Evolutionary conservation across 2,797 vertebrate genomes (phyloP), one percentile per base, ranked within the genome.

Genomic region (Microchirus variegatus): DNA sequence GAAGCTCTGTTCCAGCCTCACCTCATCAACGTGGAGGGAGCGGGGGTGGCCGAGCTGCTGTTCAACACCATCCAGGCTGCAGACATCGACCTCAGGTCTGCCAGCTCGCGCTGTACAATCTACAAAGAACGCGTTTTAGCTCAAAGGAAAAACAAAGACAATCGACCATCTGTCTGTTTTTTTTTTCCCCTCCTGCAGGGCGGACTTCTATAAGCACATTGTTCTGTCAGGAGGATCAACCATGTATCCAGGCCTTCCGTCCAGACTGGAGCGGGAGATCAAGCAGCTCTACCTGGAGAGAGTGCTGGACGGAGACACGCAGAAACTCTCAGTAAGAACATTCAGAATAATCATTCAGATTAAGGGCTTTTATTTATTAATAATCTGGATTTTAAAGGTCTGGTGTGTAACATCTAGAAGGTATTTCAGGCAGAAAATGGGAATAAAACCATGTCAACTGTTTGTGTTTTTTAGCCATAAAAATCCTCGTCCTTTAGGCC

Each of bases 21-120:
- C 43, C 93, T 94, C 60, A 90, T 94, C 73, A 94, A 95, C 3
- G 80, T 95, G 57, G 94, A 95, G 69, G 94, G 94, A 13, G 93
- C 81, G 0, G 94, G 94, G 0, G 91, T 94, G 45, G 93, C 94
- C 0, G 94, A 95, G 67, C 86, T 94, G 67, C 87, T 95, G 36
- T 95, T 95, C 58, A 94, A 93, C 88, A 94, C 92, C 85, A 95
- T 95, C 84, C 93, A 95, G 74, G 94, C 94, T 0, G 94, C 94
- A 2, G 94, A 94, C 84, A 94, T 95, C 1, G 94, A 95, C 77
- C 87, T 92, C 60, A 93, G 94, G 90, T 91, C 16, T 5, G 59
- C 46, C 12, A 1, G 5, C 15, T 41, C 40, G 5, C 11, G 22
- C 43, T 17, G 43, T 8, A 44, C 8, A 17, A 17, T 1, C 43